Percentiles rank a stretch among this genome's conserved stretches.
Conservation (phyloP, 2,113 vertebrate genomes). For the Megatriorchis doriae region DNA sequence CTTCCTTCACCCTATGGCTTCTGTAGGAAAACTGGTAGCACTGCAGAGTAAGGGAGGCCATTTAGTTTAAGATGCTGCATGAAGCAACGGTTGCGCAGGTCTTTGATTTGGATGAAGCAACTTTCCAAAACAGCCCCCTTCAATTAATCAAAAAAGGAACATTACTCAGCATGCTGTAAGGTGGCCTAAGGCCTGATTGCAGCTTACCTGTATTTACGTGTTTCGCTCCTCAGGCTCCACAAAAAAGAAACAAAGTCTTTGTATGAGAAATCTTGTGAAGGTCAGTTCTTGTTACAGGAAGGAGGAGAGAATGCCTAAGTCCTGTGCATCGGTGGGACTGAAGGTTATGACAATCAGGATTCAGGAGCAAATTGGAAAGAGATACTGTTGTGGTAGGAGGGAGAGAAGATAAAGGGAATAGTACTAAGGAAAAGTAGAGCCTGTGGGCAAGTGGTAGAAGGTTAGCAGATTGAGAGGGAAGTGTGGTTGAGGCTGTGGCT, state of each 20-base stretch:
- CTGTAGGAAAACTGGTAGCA: background rate
- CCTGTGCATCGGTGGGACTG: background rate
- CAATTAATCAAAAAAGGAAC: background rate
- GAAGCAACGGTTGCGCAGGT: background rate
- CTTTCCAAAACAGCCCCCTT: background rate
- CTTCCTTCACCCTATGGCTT: background rate
- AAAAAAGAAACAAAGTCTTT: background rate
- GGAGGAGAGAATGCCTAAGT: background rate
- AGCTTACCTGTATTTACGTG: background rate
- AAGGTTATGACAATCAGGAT: background rate
- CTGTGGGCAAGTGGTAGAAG: background rate
- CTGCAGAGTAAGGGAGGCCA: background rate
- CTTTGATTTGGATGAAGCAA: background rate
- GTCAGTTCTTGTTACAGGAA: background rate
- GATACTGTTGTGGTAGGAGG: background rate
- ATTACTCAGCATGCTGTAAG: background rate
- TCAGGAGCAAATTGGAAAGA: background rate
- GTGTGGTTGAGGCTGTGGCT: background rate
- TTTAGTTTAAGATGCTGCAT: background rate
- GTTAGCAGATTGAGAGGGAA: background rate
- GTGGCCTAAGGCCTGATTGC: background rate
- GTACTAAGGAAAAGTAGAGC: background rate
- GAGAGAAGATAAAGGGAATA: background rate
- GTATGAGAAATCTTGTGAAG: background rate
- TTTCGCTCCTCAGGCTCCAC: background rate